Base-by-base conservation (phyloP, 1,140 invertebrate species). In the Hylaeus volcanicus region DNA sequence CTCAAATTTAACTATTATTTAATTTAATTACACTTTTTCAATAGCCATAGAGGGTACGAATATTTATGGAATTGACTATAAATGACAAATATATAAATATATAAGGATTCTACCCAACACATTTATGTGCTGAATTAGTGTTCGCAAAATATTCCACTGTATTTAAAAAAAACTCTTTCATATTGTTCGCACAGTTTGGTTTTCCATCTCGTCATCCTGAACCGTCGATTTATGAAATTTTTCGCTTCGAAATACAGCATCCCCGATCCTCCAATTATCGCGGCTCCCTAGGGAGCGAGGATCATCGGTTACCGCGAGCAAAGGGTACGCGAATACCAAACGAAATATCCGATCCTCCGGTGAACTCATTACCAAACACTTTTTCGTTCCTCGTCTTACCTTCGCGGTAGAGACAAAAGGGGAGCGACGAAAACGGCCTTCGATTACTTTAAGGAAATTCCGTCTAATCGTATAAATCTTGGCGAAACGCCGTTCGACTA, bases 391-490 rank as follows among this genome's bases (percentile, higher is more conserved):
- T 26, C 15, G 55, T 39, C 4, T 37, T 58, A 60, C 51, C 1
- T 9, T 12, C 9, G 4, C 15, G 55, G 12, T 5, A n/a, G n/a
- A 26, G 43, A 14, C 8, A 26, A 26, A 11, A 63, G 43, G 8
- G 56, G 37, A 76, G 11, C 8, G n/a, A 60, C 12, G 51, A 64
- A 56, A 73, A 85, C 63, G 64, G 73, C 43, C 39, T 51, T 56
- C 61, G 43, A 70, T 86, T 71, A 82, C 69, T 83, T 74, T 70
- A 68, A 79, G 53, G 58, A 83, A 83, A 86, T 86, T 68, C 71
- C 69, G 53, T 51, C 11, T 83, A 86, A 86, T 88, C 82, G 64
- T 71, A 88, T 86, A 86, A 88, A 88, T 88, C 87, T 83, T 86
- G 60, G 61, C 74, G 60, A 58, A 63, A 80, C 65, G 72, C 5